These are phyloP conservation scores for Amaurobius ferox DNA, from an alignment of 2,888 invertebrate species.

Conservation along the genomic window DNA sequence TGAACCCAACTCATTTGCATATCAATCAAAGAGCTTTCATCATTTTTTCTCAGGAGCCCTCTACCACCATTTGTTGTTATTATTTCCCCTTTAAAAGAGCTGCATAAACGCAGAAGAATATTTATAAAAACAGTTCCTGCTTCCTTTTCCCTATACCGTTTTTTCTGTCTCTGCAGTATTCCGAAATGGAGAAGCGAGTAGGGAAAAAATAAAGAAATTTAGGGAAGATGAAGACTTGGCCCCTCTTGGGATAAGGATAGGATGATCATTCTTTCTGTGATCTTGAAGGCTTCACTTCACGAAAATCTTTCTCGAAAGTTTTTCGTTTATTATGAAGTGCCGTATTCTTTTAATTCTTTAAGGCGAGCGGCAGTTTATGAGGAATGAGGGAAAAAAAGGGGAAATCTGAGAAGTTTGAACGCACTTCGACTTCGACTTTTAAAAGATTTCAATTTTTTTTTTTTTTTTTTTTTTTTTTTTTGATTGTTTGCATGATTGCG, in stretches of 20 bases:
- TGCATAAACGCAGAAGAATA: slow-evolving; percentile 50
- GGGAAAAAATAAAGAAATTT: slow-evolving; percentile 19
- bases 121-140: slow-evolving; percentile 54
- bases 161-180: slow-evolving; percentile 6
- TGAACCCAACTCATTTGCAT: slow-evolving; percentile 64
- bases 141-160: slow-evolving; percentile 12
- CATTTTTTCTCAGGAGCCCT: slow-evolving; percentile 17
- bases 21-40: slow-evolving; percentile 69
- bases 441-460: slow-evolving; percentile 8
- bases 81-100: slow-evolving; percentile 27
- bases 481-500: slow-evolving; percentile 12
- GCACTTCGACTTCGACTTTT: not conserved
- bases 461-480: not conserved
- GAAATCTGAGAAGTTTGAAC: too few species aligned
- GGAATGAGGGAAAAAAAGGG: not conserved
- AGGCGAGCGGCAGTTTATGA: slow-evolving; percentile 20
- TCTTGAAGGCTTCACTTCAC: slow-evolving; percentile 49
- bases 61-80: slow-evolving; percentile 53
- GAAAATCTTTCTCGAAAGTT: slow-evolving; percentile 45
- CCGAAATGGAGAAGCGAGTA: not conserved
- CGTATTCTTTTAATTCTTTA: slow-evolving; percentile 66
- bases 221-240: slow-evolving; percentile 32
- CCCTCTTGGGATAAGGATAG: slow-evolving; percentile 46
- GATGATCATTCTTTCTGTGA: slow-evolving; percentile 52
- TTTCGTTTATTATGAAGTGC: slow-evolving; percentile 35